Evolutionary conservation across 2,888 invertebrate species (phyloP), one percentile per base, ranked within the genome.

Genomic region (Dichetophora obliterata): DNA sequence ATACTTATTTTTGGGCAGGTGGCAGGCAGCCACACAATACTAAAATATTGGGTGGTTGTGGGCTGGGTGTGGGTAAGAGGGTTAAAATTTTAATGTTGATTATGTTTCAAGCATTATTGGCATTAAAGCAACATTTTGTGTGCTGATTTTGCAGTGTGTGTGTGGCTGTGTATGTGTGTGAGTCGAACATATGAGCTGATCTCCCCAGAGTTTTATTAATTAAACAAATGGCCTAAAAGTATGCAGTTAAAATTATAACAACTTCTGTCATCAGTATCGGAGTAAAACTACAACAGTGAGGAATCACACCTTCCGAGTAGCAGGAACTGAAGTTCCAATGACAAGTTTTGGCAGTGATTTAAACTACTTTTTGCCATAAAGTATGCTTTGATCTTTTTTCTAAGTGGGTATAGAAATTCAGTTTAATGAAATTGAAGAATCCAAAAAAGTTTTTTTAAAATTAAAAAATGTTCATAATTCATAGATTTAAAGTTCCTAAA

Each of bases 1-100:
- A 43, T 48, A 65, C 34, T 68, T 31, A 31, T 31, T 75, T 77
- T 75, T 69, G 65, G 77, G 81, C 79, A 78, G 75, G 72, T 57
- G 34, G 31, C 50, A 65, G 70, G 71, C 65, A 73, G 69, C 14
- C 43, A 43, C 43, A 63, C 52, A 24, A 61, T 24, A 22, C 19
- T 22, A 54, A 54, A 54, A 22, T 19, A 54, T 6, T 19, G 54
- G 54, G 2, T 22, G 54, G 27, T 5, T 27, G 3, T 43, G 11
- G 43, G 1, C 16, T 14, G 14, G 22, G 27, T 24, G 24, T 27
- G 27, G 11, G 27, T 31, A 19, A 50, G 27, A 52, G 48, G 48
- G 72, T 72, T 72, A 72, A 61, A 72, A 72, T 72, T 72, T 43
- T 72, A 72, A 72, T 72, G 59, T 72, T 72, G 59, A 72, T 72